These are phyloP conservation scores for Drosophila malerkotliana DNA, from an alignment of 1,140 invertebrate species.

Conservation along the genomic window DNA sequence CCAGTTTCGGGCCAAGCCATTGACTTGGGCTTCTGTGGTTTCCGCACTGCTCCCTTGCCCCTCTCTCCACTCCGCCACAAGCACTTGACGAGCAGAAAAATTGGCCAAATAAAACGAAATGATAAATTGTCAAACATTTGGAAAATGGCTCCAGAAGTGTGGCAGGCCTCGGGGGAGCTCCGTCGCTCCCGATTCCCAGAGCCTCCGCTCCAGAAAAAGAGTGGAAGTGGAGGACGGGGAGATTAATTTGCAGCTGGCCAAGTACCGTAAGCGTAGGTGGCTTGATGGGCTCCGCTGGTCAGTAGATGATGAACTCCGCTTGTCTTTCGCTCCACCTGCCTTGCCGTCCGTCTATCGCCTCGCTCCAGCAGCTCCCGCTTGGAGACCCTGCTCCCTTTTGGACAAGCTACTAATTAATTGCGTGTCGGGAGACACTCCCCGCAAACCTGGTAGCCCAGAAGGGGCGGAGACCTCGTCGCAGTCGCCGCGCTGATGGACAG, in stretches of 20 bases:
- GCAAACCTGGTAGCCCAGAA: conserved; percentile 25
- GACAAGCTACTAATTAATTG: conserved; percentile 69
- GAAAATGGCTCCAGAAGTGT: conserved; percentile 70
- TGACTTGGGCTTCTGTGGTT: conserved; percentile 46
- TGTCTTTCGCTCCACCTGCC: neutral
- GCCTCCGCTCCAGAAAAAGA: conserved; percentile 7
- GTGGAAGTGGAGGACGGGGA: conserved; percentile 26
- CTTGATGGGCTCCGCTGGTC: conserved; percentile 71
- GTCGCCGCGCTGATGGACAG: conserved; percentile 63
- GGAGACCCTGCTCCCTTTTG: conserved; percentile 21
- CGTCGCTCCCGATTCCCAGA: conserved; percentile 32
- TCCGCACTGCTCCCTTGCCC: neutral
- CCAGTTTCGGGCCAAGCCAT: conserved; percentile 50
- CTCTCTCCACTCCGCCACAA: conserved; percentile 10
- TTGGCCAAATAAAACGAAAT: conserved; percentile 46
- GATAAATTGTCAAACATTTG: conserved; percentile 70
- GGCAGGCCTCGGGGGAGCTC: conserved; percentile 46
- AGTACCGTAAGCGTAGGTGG: conserved; percentile 79
- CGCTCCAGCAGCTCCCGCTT: conserved; percentile 46
- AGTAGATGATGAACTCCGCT: conserved; percentile 31
- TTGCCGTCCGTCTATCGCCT: conserved; percentile 15
- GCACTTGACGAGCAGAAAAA: conserved; percentile 59
- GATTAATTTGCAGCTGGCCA: conserved; percentile 69
- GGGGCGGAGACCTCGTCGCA: conserved; percentile 42
- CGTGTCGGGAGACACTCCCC: conserved; percentile 42